Conservation (phyloP, 2,113 vertebrate genomes). For the Centrocercus urophasianus region DNA sequence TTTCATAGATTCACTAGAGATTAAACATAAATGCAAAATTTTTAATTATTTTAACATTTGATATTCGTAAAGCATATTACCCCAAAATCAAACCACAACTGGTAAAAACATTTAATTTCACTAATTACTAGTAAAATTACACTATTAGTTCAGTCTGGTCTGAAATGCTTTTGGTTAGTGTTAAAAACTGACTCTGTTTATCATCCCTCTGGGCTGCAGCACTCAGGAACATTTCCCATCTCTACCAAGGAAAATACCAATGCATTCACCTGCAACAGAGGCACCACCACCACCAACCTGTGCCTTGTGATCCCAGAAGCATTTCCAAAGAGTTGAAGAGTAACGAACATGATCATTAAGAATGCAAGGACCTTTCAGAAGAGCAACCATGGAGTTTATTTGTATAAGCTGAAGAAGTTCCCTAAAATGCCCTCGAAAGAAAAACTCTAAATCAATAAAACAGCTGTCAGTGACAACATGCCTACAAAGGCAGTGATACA, state of each 20-base stretch:
- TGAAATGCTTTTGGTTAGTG: slow-evolving; percentile 33
- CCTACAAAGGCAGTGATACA: neutral
- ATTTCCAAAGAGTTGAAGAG: neutral
- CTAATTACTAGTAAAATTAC: slow-evolving; percentile 42
- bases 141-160: slow-evolving; percentile 24
- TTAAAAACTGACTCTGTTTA: slow-evolving; percentile 44
- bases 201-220: neutral
- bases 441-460: neutral
- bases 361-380: neutral
- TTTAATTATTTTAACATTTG: slow-evolving; percentile 60
- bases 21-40: slow-evolving; percentile 17
- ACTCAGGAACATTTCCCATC: neutral
- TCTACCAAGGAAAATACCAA: neutral
- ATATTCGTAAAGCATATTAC: slow-evolving; percentile 56
- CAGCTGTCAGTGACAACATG: neutral
- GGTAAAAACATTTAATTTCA: slow-evolving; percentile 63
- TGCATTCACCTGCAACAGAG: neutral
- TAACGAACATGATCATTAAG: neutral
- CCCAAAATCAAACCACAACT: slow-evolving; percentile 22
- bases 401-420: neutral
- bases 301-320: neutral
- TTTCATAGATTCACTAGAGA: slow-evolving; percentile 44
- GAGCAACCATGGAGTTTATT: neutral
- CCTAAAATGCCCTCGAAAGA: neutral
- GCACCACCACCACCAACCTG: neutral